These are phyloP conservation scores for Crambe crambe DNA, from an alignment of 37 sponge, comb jelly and placozoan species.

Conservation along the genomic window DNA sequence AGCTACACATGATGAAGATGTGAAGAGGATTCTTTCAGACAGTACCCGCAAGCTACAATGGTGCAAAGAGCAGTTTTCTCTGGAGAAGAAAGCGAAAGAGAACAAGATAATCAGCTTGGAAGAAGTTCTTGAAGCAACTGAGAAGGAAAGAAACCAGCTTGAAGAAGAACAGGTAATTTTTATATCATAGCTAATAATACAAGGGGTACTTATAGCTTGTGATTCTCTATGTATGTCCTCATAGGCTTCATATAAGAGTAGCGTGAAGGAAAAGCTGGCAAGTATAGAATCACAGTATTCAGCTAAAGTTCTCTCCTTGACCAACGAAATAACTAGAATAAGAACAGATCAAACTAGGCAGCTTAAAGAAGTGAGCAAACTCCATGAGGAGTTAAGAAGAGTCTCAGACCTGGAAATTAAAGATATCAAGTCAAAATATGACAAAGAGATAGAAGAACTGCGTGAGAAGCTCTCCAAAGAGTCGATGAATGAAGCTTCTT, in stretches of 20 bases:
- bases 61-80: conserved; percentile 17
- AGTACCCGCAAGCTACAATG: conserved; percentile 12
- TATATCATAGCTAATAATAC: too few species aligned
- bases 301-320: conserved; percentile 17
- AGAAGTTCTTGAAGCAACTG: background rate
- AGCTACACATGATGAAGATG: conserved; percentile 37
- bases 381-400: background rate
- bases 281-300: conserved; percentile 22
- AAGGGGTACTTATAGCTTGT: background rate
- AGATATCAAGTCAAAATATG: conserved; percentile 3
- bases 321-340: conserved; percentile 22
- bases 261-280: conserved; percentile 14
- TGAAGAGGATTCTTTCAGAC: conserved; percentile 22
- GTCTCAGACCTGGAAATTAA: conserved; percentile 18
- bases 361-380: conserved; percentile 26
- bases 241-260: conserved; percentile 21
- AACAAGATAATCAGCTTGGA: conserved; percentile 9
- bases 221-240: background rate
- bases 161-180: conserved; percentile 25
- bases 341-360: conserved; percentile 11
- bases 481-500: conserved; percentile 4
- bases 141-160: conserved; percentile 21
- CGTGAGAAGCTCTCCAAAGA: background rate
- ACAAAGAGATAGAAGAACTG: conserved; percentile 25
- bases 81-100: background rate